Percentiles rank a stretch among this genome's conserved stretches.
Conservation (phyloP, 1,140 invertebrate species). For the Drosophila tsacasi region DNA sequence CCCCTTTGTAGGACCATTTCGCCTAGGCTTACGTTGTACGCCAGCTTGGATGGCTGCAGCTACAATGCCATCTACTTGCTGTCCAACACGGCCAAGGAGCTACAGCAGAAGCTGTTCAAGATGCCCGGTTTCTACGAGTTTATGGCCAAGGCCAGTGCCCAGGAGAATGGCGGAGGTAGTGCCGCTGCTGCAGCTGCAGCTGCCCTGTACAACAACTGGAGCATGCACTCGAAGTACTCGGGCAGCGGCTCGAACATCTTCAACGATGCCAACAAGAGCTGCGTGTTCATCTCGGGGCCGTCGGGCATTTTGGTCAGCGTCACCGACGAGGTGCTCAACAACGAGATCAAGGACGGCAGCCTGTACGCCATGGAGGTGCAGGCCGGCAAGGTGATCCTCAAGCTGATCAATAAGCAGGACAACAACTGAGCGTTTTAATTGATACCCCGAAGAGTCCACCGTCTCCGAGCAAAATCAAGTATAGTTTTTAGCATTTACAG, state of each 20-base stretch:
- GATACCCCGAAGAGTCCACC: slow-evolving; percentile 10
- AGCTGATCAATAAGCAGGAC: slow-evolving; percentile 82
- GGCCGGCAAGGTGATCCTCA: slow-evolving; percentile 82
- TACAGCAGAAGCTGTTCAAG: slow-evolving; percentile 88
- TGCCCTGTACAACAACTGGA: slow-evolving; percentile 71
- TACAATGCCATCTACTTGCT: slow-evolving; percentile 94
- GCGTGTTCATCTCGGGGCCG: slow-evolving; percentile 90
- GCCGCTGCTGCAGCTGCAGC: slow-evolving; percentile 43
- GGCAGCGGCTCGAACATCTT: slow-evolving; percentile 84
- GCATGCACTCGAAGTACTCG: slow-evolving; percentile 84
- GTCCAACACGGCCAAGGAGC: slow-evolving; percentile 88
- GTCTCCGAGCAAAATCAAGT: slow-evolving; percentile 33
- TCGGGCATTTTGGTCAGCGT: slow-evolving; percentile 90
- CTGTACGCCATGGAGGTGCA: slow-evolving; percentile 88
- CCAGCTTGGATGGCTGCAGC: slow-evolving; percentile 89
- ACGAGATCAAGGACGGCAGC: slow-evolving; percentile 88
- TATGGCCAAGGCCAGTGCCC: slow-evolving; percentile 61
- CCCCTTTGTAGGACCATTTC: slow-evolving; percentile 87
- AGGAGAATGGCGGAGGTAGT: slow-evolving; percentile 55
- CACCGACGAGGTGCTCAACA: slow-evolving; percentile 90
- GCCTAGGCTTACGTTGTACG: slow-evolving; percentile 92
- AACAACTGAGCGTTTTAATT: slow-evolving; percentile 46
- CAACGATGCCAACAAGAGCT: slow-evolving; percentile 78
- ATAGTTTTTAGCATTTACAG: slow-evolving; percentile 76
- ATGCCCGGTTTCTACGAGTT: slow-evolving; percentile 83